These are phyloP conservation scores for Beris chalybata DNA, from an alignment of 2,888 invertebrate genomes.

Conservation along the genomic window DNA sequence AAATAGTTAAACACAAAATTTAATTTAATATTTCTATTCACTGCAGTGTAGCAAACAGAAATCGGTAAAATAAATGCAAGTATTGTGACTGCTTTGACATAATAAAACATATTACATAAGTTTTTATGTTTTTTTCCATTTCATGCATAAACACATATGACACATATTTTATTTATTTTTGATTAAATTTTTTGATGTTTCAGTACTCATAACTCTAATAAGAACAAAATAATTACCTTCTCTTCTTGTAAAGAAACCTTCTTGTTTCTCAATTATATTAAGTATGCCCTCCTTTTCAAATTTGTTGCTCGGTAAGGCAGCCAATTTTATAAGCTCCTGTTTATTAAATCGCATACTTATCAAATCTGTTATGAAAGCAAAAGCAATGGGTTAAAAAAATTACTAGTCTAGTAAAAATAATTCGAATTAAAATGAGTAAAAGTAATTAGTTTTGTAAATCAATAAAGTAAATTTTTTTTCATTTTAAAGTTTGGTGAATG, in stretches of 20 bases:
- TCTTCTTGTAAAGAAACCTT: slow-evolving; percentile 86
- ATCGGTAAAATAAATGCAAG: no score
- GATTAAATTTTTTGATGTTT: background rate
- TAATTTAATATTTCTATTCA: no score
- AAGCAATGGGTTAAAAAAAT: no score
- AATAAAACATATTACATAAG: background rate
- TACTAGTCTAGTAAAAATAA: no score
- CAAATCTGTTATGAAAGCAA: background rate
- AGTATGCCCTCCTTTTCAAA: slow-evolving; percentile 92
- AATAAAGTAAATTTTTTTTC: no score
- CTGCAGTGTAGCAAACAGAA: no score
- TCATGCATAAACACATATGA: background rate
- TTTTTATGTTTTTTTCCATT: background rate
- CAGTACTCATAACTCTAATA: background rate
- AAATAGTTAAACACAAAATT: no score
- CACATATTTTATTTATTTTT: slow-evolving; percentile 1
- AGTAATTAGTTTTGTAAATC: no score
- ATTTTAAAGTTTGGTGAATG: no score
- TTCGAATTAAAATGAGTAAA: no score
- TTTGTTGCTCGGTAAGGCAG: slow-evolving; percentile 82
- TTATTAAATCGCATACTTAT: slow-evolving; percentile 85
- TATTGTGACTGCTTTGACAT: background rate
- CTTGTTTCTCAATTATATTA: slow-evolving; percentile 83
- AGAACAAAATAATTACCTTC: slow-evolving; percentile 68
- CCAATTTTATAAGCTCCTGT: slow-evolving; percentile 81